A percentile compares a stretch with the other conserved stretches of the same genome.
phyloP scores from a whole-genome alignment of 2,888 invertebrate genomes.

The Drosophila phalerata region DNA sequence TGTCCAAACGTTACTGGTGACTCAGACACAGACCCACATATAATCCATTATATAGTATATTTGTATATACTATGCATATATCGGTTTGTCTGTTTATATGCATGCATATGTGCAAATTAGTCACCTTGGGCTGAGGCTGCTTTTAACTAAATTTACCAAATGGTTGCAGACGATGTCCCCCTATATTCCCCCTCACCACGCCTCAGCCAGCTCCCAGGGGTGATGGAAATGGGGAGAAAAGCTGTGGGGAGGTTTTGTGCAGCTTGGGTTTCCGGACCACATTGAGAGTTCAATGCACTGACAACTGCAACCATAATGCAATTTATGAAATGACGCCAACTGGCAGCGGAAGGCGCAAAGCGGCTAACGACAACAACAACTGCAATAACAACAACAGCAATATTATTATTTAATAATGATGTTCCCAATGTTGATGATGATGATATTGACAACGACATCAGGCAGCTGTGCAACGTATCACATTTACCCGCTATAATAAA shows the following conservation, averaged over 20 bases:
- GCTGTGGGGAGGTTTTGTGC: constrained; percentile 22
- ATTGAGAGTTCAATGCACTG: constrained; percentile 58
- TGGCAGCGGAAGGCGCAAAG: constrained; percentile 23
- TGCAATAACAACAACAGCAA: constrained; percentile 10
- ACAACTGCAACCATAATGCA: constrained; percentile 56
- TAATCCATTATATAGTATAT: constrained; percentile 6
- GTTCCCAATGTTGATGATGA: constrained; percentile 13
- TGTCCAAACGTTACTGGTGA: not conserved
- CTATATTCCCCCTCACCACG: no score
- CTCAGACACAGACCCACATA: constrained; percentile 22
- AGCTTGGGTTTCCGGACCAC: constrained; percentile 53
- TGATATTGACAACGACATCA: constrained; percentile 25
- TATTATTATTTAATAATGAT: constrained; percentile 12
- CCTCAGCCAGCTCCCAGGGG: not conserved
- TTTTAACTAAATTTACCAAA: constrained; percentile 43
- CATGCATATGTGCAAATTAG: constrained; percentile 13
- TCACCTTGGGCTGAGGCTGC: constrained; percentile 20
- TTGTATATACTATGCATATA: not conserved
- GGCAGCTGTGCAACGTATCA: constrained; percentile 34
- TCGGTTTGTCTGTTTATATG: no score
- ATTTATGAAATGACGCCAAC: constrained; percentile 65
- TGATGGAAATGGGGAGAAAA: not conserved
- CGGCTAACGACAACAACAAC: constrained; percentile 14
- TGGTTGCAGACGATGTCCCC: constrained; percentile 21
- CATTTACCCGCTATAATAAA: constrained; percentile 29